A percentile compares a stretch with the other conserved stretches of the same genome.
These are phyloP conservation scores for Linyphia triangularis DNA, from an alignment of 2,888 invertebrate genomes.

Conservation along the genomic window DNA sequence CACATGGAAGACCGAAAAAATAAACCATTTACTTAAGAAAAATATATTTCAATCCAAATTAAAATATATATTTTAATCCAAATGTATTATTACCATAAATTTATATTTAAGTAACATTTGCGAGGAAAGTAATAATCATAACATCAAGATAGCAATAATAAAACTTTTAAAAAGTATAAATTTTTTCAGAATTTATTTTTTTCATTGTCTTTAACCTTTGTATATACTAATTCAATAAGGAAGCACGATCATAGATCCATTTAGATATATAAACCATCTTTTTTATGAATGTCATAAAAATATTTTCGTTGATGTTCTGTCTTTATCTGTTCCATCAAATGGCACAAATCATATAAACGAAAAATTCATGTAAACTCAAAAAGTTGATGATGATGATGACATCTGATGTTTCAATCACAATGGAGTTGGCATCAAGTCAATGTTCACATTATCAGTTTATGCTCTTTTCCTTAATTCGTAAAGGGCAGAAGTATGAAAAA, in stretches of 20 bases:
- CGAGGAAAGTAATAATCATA: too few relatives aligned
- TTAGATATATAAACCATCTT: constrained; percentile 4
- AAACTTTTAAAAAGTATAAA: too few relatives aligned
- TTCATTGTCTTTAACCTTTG: too few relatives aligned
- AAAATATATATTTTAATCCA: too few relatives aligned
- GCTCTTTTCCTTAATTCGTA: background rate
- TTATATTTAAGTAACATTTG: too few relatives aligned
- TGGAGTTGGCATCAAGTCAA: constrained; percentile 1
- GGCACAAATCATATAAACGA: constrained; percentile 39
- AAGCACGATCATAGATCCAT: constrained; percentile 13
- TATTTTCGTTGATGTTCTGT: constrained; percentile 20
- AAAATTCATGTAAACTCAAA: background rate
- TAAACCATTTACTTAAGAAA: too few relatives aligned
- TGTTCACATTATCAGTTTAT: background rate
- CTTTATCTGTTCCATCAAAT: constrained; percentile 21
- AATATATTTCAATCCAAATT: too few relatives aligned
- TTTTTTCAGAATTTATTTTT: too few relatives aligned
- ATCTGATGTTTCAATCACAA: constrained; percentile 15
- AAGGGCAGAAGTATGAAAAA: constrained; percentile 19
- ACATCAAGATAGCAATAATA: too few relatives aligned
- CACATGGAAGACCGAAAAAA: too few relatives aligned
- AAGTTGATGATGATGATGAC: constrained; percentile 24
- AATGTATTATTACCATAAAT: too few relatives aligned
- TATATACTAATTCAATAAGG: too few relatives aligned
- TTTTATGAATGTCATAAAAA: constrained; percentile 32